Percentiles rank a stretch among this genome's conserved stretches.
Conservation (phyloP, 2,888 invertebrate species). For the Noctua janthina region DNA sequence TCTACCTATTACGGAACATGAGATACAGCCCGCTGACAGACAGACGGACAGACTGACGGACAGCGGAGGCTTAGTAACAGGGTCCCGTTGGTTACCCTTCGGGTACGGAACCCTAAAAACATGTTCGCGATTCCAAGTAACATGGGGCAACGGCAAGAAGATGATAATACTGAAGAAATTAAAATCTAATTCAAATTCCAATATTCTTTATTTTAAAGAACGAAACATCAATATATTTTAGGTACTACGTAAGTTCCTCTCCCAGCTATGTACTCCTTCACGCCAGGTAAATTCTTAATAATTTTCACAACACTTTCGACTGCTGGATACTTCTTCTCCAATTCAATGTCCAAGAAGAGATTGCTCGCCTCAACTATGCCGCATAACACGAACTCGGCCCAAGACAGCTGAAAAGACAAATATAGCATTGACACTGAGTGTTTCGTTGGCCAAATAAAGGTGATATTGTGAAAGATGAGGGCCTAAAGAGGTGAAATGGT, state of each 20-base stretch:
- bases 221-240: background rate
- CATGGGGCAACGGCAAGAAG: background rate
- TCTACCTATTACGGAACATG: too few relatives aligned
- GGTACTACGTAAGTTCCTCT: slow-evolving; percentile 63
- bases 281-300: slow-evolving; percentile 77
- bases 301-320: slow-evolving; percentile 73
- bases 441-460: background rate
- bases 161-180: background rate
- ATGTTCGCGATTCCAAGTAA: background rate
- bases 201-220: background rate
- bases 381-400: slow-evolving; percentile 84
- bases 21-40: too few relatives aligned
- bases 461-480: background rate
- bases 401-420: slow-evolving; percentile 75
- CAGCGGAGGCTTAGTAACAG: too few relatives aligned
- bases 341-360: slow-evolving; percentile 72
- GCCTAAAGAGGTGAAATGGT: background rate
- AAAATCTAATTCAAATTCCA: background rate
- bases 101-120: too few relatives aligned
- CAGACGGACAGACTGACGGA: too few relatives aligned
- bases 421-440: too few relatives aligned
- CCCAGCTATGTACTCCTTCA: slow-evolving; percentile 80
- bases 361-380: slow-evolving; percentile 80
- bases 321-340: slow-evolving; percentile 80
- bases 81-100: too few relatives aligned